Evolutionary conservation across 2,888 invertebrate species (phyloP).

Genomic region (Xestobium rufovillosum): DNA sequence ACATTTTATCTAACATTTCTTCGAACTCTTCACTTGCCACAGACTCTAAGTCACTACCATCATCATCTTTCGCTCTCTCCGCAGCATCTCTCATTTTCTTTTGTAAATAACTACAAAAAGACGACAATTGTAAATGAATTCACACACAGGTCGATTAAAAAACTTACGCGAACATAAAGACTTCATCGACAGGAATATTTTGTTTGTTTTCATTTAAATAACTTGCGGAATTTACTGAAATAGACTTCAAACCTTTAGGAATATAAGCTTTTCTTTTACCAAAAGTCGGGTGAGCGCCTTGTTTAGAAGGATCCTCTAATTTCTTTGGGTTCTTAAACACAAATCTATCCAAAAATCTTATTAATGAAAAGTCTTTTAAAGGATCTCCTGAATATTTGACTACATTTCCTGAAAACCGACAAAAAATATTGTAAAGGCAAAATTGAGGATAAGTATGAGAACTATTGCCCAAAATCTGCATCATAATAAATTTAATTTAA

Average conservation of each 20-base stretch:
- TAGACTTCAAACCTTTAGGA: conserved; percentile 61
- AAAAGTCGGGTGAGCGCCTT: conserved; percentile 56
- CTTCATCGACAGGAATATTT: conserved; percentile 85
- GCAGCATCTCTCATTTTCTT: conserved; percentile 39
- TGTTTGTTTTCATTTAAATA: conserved; percentile 61
- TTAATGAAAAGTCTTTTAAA: conserved; percentile 81
- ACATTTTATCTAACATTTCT: conserved; percentile 53
- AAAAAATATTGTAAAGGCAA: too few species aligned
- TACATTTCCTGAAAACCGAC: conserved; percentile 50
- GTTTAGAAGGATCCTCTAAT: conserved; percentile 45
- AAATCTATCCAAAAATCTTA: conserved; percentile 89
- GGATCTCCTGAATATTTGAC: conserved; percentile 90
- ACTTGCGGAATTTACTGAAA: conserved; percentile 64
- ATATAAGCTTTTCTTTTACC: conserved; percentile 60
- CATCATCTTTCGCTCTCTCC: conserved; percentile 37
- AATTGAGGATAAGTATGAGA: too few species aligned
- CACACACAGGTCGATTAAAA: conserved; percentile 7
- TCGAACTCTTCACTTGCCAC: conserved; percentile 75
- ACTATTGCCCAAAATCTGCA: too few species aligned
- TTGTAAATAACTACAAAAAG: conserved; percentile 52
- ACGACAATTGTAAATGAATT: conserved; percentile 7
- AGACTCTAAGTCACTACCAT: conserved; percentile 58
- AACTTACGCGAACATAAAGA: conserved; percentile 59
- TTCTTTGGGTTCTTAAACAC: conserved; percentile 90
- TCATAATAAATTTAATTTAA: too few species aligned